These are phyloP conservation scores for Aulostomus chinensis DNA, from an alignment of 2,797 vertebrate species.

Conservation along the genomic window DNA sequence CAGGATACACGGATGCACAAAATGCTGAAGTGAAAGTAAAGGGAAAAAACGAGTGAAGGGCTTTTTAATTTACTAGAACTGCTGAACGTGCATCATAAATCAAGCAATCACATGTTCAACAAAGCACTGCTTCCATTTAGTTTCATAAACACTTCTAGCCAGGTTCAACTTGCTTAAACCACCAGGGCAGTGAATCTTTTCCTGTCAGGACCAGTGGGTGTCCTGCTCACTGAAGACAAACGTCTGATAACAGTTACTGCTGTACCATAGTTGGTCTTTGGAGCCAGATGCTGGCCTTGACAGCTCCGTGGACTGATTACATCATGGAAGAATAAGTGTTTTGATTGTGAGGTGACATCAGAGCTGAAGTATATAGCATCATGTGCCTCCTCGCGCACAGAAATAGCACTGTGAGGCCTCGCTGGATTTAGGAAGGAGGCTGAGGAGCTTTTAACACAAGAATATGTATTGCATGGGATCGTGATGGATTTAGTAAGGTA, in stretches of 20 bases:
- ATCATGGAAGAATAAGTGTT: neutral
- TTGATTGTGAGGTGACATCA: no score
- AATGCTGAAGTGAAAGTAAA: no score
- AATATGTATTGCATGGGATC: conserved; percentile 20
- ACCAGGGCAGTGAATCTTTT: neutral
- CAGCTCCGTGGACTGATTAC: neutral
- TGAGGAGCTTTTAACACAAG: conserved; percentile 23
- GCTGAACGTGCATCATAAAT: no score
- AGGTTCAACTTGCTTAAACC: neutral
- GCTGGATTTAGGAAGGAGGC: conserved; percentile 31
- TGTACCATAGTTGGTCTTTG: conserved; percentile 29
- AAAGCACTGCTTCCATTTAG: no score
- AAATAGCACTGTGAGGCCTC: conserved; percentile 24
- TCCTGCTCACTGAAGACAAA: conserved; percentile 4
- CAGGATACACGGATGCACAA: no score
- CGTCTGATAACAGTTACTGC: conserved; percentile 8
- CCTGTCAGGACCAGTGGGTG: neutral
- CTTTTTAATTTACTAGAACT: no score
- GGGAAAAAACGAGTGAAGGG: no score
- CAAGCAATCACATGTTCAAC: no score
- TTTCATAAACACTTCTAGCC: no score
- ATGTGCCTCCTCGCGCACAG: neutral
- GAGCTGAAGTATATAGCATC: neutral
- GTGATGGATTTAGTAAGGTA: conserved; percentile 9
- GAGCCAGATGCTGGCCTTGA: neutral